phyloP scores from a whole-genome alignment of 2,797 vertebrate species.

The Poeciliopsis paucimaculata region DNA sequence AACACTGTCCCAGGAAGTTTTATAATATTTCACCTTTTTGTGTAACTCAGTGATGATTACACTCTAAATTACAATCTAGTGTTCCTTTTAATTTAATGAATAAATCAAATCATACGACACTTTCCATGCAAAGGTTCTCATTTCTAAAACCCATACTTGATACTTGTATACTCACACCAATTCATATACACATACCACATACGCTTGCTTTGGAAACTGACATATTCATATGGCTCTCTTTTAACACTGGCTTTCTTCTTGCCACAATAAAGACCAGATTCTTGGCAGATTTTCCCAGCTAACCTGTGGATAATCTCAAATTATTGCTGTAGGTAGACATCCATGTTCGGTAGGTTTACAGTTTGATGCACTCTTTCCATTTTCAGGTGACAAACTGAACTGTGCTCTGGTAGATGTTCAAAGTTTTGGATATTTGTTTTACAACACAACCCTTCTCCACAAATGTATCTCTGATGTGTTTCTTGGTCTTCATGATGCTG shows the following conservation, averaged over 20 bases:
- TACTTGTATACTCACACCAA: too few relatives aligned
- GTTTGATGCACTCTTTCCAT: background rate
- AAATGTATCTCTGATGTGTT: background rate
- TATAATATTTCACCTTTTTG: background rate
- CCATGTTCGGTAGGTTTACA: background rate
- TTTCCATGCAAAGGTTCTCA: too few relatives aligned
- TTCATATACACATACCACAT: too few relatives aligned
- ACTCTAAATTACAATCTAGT: background rate
- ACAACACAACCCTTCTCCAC: background rate
- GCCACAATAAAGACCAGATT: background rate
- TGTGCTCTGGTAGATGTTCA: background rate
- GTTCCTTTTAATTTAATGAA: background rate
- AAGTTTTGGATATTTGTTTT: background rate
- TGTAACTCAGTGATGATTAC: background rate
- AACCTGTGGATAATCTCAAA: background rate
- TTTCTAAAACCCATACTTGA: too few relatives aligned
- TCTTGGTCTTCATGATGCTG: background rate
- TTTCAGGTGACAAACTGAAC: background rate
- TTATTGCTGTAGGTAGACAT: background rate
- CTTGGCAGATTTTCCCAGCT: background rate
- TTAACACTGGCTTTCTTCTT: too few relatives aligned
- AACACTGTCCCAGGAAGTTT: background rate
- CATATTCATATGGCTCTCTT: too few relatives aligned
- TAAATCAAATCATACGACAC: too few relatives aligned
- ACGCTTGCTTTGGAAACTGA: too few relatives aligned